Evolutionary conservation across 37 sponge, comb jelly and placozoan genomes (phyloP), one percentile per base, ranked within the genome.

Genomic region (Cladorhizidae sp.): DNA sequence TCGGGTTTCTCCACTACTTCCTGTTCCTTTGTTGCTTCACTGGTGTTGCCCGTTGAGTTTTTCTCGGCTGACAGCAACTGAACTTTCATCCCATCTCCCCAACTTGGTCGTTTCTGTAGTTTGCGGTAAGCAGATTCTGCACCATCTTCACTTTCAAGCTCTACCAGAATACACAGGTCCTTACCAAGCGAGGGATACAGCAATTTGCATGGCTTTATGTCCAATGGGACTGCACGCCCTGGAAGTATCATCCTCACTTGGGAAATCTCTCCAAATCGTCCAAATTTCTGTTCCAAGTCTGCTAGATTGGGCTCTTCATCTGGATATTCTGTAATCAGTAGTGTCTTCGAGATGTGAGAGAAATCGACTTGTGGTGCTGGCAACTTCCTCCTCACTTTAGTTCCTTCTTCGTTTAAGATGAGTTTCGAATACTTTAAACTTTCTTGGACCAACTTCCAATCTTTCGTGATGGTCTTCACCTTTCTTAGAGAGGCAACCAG

Each of bases 401-500:
- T 97, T n/a, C 76, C 82, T 28, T 93, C 93, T 3, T 79, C 86
- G 50, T 92, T 94, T 21, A 97, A 68, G 5, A 72, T 74, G 23
- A 97, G 75, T 3, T 54, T 67, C 15, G 98, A 97, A 7, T 75
- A 41, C 61, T 55, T 58, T 36, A 94, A 51, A 2, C 86, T 86
- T 40, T 68, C 64, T 51, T 64, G 70, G 6, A 97, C 93, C 2
- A 85, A 75, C 41, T 74, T 67, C 91, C 89, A 91, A 65, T 94
- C 95, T 55, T 94, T 93, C 2, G 91, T 90, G 36, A 95, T 56
- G 14, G 84, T 64, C 73, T 97, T 94, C 21, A 97, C 87, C 73
- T 94, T 97, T 18, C 92, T 68, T 36, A 97, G 73, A 29, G 95
- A 94, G 2, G 98, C 84, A 28, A 97, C 86, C 55, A 94, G 77